Base-by-base conservation (phyloP, 2,113 vertebrate species). In the Ciconia maguari region DNA sequence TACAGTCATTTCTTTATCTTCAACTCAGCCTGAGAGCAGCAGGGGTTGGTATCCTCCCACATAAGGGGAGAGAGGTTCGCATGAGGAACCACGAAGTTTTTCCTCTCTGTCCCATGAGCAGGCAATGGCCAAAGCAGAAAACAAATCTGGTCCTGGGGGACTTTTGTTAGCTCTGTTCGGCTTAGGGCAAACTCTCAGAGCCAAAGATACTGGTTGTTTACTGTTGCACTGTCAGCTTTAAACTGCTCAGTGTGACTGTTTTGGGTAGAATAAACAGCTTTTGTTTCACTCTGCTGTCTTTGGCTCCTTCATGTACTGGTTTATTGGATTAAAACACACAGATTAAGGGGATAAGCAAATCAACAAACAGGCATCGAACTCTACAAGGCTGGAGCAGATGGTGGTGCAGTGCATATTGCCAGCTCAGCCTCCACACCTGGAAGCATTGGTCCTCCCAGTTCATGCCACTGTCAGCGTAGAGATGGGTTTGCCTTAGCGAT, bases 251-350 rank as follows among this genome's bases (percentile, higher is more conserved):
- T 68, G 62, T 65, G 61, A 61, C 70, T 38, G 42, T 26, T 92
- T 78, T 20, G 42, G 46, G 46, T 71, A 68, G 83, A 87, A 86
- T 54, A 75, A 77, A 78, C 11, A 80, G 51, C 65, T 89, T 94
- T 95, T 89, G 80, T 87, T 94, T 68, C 54, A 76, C 83, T 80
- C n/a, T 52, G 86, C 52, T 76, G 30, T 82, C 49, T 74, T 92
- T 84, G 77, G 32, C 72, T 79, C 80, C 83, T 84, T 25, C 54
- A 11, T 13, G 34, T n/a, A 14, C 20, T 42, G 42, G 34, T 79
- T 94, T 83, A 95, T 93, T 76, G 68, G 89, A 90, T 96, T 94
- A 83, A 95, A 91, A 17, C 29, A 58, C 16, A 34, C 30, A 80
- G 93, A 83, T 74, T 89, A 83, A 89, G 66, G 55, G 81, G 78